Evolutionary conservation across 2,797 vertebrate genomes (phyloP).

Genomic region (Tokudaia tokunoshimensis): DNA sequence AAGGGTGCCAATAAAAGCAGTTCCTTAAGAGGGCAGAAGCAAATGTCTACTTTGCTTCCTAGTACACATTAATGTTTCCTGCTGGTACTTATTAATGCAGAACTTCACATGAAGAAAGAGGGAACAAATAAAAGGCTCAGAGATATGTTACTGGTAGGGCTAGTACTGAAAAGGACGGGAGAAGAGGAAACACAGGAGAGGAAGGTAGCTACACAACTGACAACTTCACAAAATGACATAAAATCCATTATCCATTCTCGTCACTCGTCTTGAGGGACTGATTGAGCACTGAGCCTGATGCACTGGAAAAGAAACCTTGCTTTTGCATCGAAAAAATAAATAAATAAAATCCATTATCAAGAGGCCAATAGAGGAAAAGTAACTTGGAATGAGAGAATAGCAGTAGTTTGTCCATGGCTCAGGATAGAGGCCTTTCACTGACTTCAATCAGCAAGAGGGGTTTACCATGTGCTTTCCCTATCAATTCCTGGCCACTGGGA

Average conservation of each 20-base stretch:
- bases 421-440: not conserved
- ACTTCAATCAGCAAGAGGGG: not conserved
- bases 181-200: not conserved
- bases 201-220: not conserved
- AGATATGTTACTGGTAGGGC: not conserved
- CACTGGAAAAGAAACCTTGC: too few relatives aligned
- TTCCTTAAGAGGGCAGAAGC: not conserved
- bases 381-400: not conserved
- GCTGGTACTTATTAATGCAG: not conserved
- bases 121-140: not conserved
- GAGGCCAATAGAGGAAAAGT: constrained; percentile 30
- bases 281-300: too few relatives aligned
- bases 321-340: too few relatives aligned
- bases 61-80: not conserved
- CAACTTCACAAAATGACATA: not conserved
- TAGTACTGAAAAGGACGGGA: not conserved
- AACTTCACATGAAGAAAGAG: not conserved
- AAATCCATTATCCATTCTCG: not conserved
- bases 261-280: too few relatives aligned
- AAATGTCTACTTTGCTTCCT: constrained; percentile 22
- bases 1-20: constrained; percentile 57
- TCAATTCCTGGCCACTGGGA: not conserved
- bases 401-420: not conserved
- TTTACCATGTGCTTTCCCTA: not conserved
- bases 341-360: constrained; percentile 15